A percentile compares a stretch with the other conserved stretches of the same genome.
These are phyloP conservation scores for Dusona sp. DNA, from an alignment of 2,888 invertebrate genomes.

Conservation along the genomic window DNA sequence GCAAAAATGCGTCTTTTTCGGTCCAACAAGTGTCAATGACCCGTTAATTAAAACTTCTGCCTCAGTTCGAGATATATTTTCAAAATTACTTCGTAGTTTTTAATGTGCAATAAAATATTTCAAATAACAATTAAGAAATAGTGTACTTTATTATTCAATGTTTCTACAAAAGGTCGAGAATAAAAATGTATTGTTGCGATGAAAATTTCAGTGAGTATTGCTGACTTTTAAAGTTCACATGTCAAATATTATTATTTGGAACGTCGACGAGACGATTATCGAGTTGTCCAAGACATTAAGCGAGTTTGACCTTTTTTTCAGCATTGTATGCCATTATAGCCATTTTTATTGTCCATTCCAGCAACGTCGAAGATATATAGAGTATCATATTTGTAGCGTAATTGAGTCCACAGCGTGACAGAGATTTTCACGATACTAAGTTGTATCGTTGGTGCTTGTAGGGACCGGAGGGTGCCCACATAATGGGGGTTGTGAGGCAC, in stretches of 20 bases:
- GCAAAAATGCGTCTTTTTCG: too few species aligned
- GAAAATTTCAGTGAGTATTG: not conserved
- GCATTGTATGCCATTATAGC: not conserved
- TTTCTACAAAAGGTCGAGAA: not conserved
- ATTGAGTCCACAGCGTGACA: constrained; percentile 69
- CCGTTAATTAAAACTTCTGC: too few species aligned
- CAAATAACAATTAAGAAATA: not conserved
- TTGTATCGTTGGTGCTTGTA: constrained; percentile 64
- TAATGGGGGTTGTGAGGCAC: constrained; percentile 60
- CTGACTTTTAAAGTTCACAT: not conserved
- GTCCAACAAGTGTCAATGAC: too few species aligned
- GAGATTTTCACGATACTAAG: constrained; percentile 55
- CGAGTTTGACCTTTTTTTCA: constrained; percentile 9
- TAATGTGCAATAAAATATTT: not conserved
- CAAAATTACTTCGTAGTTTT: too few species aligned
- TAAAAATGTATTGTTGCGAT: not conserved
- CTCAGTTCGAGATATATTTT: not conserved
- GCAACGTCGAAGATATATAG: constrained; percentile 29
- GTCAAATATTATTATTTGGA: not conserved
- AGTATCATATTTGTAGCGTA: constrained; percentile 65
- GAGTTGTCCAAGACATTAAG: not conserved
- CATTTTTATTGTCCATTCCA: constrained; percentile 56
- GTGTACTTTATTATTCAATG: too few species aligned
- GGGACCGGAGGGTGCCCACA: constrained; percentile 62
- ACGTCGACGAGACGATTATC: not conserved